Conservation (phyloP, 2,888 invertebrate species). For the Pyralis farinalis region DNA sequence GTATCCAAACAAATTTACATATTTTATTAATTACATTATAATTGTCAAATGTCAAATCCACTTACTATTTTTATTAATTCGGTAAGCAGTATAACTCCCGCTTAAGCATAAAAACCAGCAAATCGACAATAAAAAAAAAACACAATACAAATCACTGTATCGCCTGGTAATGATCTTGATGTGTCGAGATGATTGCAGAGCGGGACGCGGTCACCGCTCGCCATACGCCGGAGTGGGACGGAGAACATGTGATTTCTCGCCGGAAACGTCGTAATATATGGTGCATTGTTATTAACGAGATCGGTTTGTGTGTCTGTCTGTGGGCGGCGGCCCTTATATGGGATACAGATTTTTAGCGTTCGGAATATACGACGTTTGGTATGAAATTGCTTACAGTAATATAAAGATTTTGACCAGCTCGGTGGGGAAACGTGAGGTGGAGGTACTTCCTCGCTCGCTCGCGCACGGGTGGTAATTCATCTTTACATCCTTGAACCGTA, state of each 20-base stretch:
- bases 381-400: too few relatives aligned
- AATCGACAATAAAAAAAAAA: slow-evolving; percentile 29
- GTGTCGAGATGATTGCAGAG: slow-evolving; percentile 55
- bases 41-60: too few relatives aligned
- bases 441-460: too few relatives aligned
- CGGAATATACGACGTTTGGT: not conserved
- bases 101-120: too few relatives aligned
- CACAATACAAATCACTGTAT: slow-evolving; percentile 71
- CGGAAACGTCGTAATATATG: slow-evolving; percentile 78
- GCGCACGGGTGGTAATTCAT: too few relatives aligned
- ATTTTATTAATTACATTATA: too few relatives aligned
- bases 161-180: slow-evolving; percentile 73
- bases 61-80: too few relatives aligned
- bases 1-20: too few relatives aligned
- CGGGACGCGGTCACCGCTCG: slow-evolving; percentile 27
- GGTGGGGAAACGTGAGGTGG: too few relatives aligned
- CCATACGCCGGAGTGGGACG: slow-evolving; percentile 33
- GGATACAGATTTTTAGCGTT: slow-evolving; percentile 8
- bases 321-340: slow-evolving; percentile 8
- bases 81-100: too few relatives aligned
- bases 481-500: too few relatives aligned
- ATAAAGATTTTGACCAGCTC: too few relatives aligned
- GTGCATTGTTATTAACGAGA: slow-evolving; percentile 79
- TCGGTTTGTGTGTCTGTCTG: not conserved
- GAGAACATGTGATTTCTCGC: slow-evolving; percentile 50